Percentiles rank a stretch among this genome's conserved stretches.
phyloP scores from a whole-genome alignment of 1,140 invertebrate species.

The Dinothrombium tinctorium region DNA sequence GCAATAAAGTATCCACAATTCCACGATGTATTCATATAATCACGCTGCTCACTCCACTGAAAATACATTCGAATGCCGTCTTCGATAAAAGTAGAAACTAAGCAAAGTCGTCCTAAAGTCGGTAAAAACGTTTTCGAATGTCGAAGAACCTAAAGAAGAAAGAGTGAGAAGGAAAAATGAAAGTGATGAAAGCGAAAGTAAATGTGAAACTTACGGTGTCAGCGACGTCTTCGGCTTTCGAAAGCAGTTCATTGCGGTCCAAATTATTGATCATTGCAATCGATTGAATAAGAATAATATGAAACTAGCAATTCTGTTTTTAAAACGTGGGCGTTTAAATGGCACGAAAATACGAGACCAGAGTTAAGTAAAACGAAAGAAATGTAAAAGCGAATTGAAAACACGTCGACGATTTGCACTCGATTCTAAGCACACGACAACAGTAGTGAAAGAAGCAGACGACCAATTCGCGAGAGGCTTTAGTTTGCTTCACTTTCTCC shows the following conservation, averaged over 20 bases:
- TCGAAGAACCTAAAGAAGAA: slow-evolving; percentile 47
- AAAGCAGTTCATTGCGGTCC: slow-evolving; percentile 61
- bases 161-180: slow-evolving; percentile 3
- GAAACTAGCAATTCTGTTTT: too few species aligned
- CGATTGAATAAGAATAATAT: too few species aligned
- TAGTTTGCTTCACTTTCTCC: too few species aligned
- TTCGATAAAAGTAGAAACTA: slow-evolving; percentile 98
- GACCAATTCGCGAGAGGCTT: too few species aligned
- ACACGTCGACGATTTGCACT: too few species aligned
- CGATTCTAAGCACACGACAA: too few species aligned
- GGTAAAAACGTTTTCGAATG: slow-evolving; percentile 81
- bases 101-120: slow-evolving; percentile 75
- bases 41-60: slow-evolving; percentile 91
- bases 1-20: slow-evolving; percentile 81
- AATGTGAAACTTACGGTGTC: slow-evolving; percentile 50
- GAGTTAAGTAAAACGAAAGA: too few species aligned
- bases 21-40: slow-evolving; percentile 97
- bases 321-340: too few species aligned
- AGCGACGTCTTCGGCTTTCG: slow-evolving; percentile 73
- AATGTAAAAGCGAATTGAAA: too few species aligned
- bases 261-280: slow-evolving; percentile 17
- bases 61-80: slow-evolving; percentile 98
- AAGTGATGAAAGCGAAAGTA: not conserved
- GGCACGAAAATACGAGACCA: too few species aligned
- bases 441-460: too few species aligned